A percentile compares a stretch with the other conserved stretches of the same genome.
phyloP scores from a whole-genome alignment of 2,797 vertebrate genomes.

The Girardinus metallicus region DNA sequence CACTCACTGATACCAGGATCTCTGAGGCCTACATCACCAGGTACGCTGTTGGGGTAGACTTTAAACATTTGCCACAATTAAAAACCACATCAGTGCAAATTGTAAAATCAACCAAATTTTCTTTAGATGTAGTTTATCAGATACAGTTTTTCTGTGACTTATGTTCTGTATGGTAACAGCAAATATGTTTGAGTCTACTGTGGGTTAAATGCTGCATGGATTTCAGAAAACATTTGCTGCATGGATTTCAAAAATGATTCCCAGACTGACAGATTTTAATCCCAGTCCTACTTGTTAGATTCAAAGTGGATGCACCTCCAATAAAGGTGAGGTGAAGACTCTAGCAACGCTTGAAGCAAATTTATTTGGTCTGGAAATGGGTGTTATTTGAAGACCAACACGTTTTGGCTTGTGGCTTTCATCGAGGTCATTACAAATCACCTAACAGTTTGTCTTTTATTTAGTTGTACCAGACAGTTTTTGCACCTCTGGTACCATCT shows the following conservation, averaged over 20 bases:
- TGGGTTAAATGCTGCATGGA: not conserved
- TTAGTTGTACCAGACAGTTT: not conserved
- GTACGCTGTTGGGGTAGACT: slow-evolving; percentile 60
- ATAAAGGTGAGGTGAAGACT: not conserved
- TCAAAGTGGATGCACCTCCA: not conserved
- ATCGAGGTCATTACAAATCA: not conserved
- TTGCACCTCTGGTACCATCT: not conserved
- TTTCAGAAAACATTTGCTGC: not conserved
- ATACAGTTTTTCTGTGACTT: not conserved
- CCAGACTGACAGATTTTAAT: not conserved
- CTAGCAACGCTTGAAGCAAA: not conserved
- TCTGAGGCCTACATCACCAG: slow-evolving; percentile 89
- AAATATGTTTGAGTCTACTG: not conserved
- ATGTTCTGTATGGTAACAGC: not conserved
- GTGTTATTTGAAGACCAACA: not conserved
- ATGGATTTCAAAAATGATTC: not conserved
- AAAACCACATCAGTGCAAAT: not conserved
- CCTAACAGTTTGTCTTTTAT: not conserved
- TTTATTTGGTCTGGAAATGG: not conserved
- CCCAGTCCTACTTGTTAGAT: not conserved
- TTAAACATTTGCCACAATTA: not conserved
- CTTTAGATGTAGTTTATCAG: not conserved
- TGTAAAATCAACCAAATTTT: not conserved
- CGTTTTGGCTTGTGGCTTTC: not conserved
- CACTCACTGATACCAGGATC: slow-evolving; percentile 88